Conservation (phyloP, 2,888 invertebrate genomes). For the Tanytarsus gracilentus region DNA sequence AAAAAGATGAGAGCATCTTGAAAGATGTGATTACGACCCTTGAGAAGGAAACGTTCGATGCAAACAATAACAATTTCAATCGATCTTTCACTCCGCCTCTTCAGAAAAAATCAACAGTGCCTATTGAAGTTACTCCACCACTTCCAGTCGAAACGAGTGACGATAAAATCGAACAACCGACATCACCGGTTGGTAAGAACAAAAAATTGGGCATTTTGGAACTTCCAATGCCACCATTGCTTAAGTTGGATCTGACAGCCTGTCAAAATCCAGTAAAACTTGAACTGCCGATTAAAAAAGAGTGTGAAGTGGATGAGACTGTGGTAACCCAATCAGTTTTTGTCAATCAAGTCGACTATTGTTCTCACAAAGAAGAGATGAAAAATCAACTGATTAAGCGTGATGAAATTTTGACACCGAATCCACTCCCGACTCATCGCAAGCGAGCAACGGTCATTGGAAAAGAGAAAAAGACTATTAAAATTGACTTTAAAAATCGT, state of each 20-base stretch:
- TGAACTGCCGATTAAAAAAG: constrained; percentile 32
- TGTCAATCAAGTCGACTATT: constrained; percentile 33
- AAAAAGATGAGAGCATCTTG: too few species aligned
- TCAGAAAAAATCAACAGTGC: too few species aligned
- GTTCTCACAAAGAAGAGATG: constrained; percentile 41
- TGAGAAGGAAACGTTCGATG: too few species aligned
- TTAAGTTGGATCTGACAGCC: constrained; percentile 50
- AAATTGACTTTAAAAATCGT: constrained; percentile 66
- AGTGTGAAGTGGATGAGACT: neutral
- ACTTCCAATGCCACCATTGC: constrained; percentile 79
- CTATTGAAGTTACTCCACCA: too few species aligned
- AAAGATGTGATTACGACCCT: too few species aligned
- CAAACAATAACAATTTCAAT: too few species aligned
- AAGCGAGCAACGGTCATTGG: constrained; percentile 66
- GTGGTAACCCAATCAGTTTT: constrained; percentile 38
- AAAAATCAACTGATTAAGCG: constrained; percentile 77
- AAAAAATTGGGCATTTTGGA: constrained; percentile 54
- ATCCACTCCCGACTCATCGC: constrained; percentile 62
- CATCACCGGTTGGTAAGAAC: too few species aligned
- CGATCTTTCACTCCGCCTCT: too few species aligned
- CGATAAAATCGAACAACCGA: too few species aligned
- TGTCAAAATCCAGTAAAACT: constrained; percentile 38
- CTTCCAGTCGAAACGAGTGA: too few species aligned
- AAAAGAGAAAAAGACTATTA: constrained; percentile 65
- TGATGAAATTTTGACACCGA: constrained; percentile 74